Percentiles rank a stretch among this genome's conserved stretches.
These are phyloP conservation scores for Bactericera cockerelli DNA, from an alignment of 1,140 invertebrate genomes.

Conservation along the genomic window DNA sequence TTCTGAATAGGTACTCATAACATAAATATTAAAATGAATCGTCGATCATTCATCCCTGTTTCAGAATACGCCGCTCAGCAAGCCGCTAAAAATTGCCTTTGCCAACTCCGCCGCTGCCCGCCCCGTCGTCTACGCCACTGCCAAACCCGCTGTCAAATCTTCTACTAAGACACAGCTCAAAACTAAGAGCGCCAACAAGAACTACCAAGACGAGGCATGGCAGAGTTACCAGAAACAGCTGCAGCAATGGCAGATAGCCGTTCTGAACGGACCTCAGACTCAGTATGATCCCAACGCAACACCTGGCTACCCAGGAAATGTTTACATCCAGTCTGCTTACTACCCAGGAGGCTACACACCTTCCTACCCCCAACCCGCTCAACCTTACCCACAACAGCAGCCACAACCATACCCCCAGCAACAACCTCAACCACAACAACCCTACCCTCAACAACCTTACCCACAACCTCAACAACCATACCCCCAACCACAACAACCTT, in stretches of 20 bases:
- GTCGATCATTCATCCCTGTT: no score
- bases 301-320: constrained; percentile 24
- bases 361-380: constrained; percentile 14
- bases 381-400: constrained; percentile 15
- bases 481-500: constrained; percentile 23
- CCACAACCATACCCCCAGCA: constrained; percentile 16
- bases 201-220: neutral
- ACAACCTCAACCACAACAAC: constrained; percentile 19
- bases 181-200: neutral
- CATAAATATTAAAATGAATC: no score
- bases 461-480: constrained; percentile 14
- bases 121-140: neutral
- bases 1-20: no score
- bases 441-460: constrained; percentile 26
- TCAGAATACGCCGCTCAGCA: constrained; percentile 4
- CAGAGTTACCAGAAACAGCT: constrained; percentile 17
- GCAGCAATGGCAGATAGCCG: constrained; percentile 25
- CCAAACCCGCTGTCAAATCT: neutral
- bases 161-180: neutral
- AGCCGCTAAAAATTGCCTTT: constrained; percentile 2
- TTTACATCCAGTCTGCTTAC: constrained; percentile 23
- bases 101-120: neutral
- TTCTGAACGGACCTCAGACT: constrained; percentile 15
- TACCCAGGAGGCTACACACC: constrained; percentile 15
- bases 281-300: constrained; percentile 10